Percentiles rank a stretch among this genome's conserved stretches.
Evolutionary conservation across 2,797 vertebrate genomes (phyloP).

Genomic region (Euphonia xanthogaster): DNA sequence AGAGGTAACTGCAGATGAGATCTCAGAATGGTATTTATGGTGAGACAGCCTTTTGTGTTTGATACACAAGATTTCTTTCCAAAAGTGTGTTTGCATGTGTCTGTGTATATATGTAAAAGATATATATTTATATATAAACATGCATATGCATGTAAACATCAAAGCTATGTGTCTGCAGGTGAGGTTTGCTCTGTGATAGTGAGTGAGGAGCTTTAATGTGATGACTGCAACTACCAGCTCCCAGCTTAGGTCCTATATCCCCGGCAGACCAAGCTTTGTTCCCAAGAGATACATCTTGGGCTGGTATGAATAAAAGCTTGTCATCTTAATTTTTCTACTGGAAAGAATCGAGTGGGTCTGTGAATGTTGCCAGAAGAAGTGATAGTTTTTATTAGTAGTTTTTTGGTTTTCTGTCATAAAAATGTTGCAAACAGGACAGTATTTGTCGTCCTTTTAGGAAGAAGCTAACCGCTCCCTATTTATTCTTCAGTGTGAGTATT

Average conservation of each 20-base stretch:
- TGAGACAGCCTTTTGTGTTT: background rate
- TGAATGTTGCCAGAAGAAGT: background rate
- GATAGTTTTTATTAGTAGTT: background rate
- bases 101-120: rapidly evolving
- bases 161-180: background rate
- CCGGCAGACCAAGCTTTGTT: background rate
- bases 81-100: background rate
- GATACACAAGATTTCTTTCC: background rate
- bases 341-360: background rate
- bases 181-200: background rate
- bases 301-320: background rate
- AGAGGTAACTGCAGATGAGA: background rate
- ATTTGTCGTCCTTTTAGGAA: background rate
- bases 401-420: background rate
- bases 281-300: background rate
- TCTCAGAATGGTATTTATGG: background rate
- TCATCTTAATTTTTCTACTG: background rate
- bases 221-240: background rate
- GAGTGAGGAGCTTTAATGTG: background rate
- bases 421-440: background rate
- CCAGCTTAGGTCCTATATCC: background rate
- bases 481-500: background rate
- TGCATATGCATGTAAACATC: rapidly evolving
- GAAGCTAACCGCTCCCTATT: background rate
- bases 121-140: background rate